A percentile compares a stretch with the other conserved stretches of the same genome.
These are phyloP conservation scores for Pyrocephalus nanus DNA, from an alignment of 2,797 vertebrate genomes.

Conservation along the genomic window DNA sequence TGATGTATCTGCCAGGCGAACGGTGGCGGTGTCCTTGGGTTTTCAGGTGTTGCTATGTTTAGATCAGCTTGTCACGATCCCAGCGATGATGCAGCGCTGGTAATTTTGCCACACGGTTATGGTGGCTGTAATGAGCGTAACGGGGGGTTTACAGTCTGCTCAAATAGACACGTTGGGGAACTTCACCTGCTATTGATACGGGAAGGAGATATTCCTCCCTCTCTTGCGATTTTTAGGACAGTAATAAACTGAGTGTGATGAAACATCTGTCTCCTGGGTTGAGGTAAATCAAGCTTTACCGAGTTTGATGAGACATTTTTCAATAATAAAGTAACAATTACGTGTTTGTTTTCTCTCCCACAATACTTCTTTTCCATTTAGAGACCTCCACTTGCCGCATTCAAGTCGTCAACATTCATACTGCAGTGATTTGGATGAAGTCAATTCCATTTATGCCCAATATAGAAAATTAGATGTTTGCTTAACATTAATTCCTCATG, in stretches of 20 bases:
- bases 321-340: background rate
- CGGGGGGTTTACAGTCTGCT: background rate
- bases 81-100: background rate
- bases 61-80: background rate
- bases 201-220: background rate
- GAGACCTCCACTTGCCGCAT: background rate
- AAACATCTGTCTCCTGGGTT: background rate
- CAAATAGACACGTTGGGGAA: background rate
- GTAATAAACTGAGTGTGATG: background rate
- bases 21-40: background rate
- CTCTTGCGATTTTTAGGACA: background rate
- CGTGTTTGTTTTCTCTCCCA: background rate
- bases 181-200: background rate
- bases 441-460: background rate
- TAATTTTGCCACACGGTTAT: background rate
- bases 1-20: accelerated
- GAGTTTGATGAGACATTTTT: background rate
- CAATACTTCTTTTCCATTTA: background rate
- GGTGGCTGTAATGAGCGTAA: background rate
- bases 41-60: background rate
- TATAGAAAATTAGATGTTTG: background rate
- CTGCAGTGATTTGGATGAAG: background rate
- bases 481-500: background rate
- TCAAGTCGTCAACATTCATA: background rate
- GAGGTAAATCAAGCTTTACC: background rate